These are phyloP conservation scores for Deroplatys truncata DNA, from an alignment of 2,888 invertebrate genomes.

Conservation along the genomic window DNA sequence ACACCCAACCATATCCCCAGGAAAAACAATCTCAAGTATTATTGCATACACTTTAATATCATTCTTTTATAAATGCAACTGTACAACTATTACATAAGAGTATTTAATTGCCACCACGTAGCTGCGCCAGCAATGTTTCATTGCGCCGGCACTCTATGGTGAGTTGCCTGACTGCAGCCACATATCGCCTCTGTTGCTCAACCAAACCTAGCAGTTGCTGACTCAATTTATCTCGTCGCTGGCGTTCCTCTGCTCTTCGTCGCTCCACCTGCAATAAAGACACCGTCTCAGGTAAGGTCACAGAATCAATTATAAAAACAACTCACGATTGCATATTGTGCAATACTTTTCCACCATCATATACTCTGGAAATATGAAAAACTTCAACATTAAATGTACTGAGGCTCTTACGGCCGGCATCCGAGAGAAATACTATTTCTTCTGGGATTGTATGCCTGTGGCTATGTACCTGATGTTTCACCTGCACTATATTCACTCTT, in stretches of 20 bases:
- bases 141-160: slow-evolving; percentile 70
- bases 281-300: too few species aligned
- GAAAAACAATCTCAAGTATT: background rate
- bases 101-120: slow-evolving; percentile 30
- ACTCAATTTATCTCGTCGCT: slow-evolving; percentile 62
- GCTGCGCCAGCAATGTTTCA: slow-evolving; percentile 52
- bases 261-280: slow-evolving; percentile 47
- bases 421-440: too few species aligned
- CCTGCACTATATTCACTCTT: too few species aligned
- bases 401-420: too few species aligned
- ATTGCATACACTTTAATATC: background rate
- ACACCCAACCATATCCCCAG: background rate
- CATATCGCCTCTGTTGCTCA: slow-evolving; percentile 73
- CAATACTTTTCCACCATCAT: too few species aligned
- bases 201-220: slow-evolving; percentile 54
- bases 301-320: too few species aligned
- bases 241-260: slow-evolving; percentile 61
- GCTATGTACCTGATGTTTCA: too few species aligned
- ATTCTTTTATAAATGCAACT: background rate
- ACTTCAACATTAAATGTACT: too few species aligned
- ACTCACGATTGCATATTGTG: too few species aligned
- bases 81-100: background rate
- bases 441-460: too few species aligned
- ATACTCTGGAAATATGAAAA: too few species aligned
- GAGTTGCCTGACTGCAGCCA: slow-evolving; percentile 69